Percentiles rank a stretch among this genome's conserved stretches.
phyloP scores from a whole-genome alignment of 64 coral and sea anemone genomes.

The Astreopora myriophthalma region DNA sequence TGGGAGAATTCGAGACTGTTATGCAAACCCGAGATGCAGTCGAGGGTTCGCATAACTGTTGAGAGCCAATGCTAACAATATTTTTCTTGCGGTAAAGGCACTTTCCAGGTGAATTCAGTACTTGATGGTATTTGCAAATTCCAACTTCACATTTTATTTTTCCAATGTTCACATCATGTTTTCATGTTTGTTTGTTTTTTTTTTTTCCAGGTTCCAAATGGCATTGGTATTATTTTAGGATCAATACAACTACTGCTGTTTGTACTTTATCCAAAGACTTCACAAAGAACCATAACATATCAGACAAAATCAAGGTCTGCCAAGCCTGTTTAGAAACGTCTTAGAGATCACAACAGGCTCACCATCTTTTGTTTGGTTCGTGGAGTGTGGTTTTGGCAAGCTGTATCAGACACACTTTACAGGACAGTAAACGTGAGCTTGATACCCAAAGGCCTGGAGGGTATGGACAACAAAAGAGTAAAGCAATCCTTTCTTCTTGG shows the following conservation, averaged over 20 bases:
- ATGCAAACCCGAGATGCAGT: no score
- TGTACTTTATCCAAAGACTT: slow-evolving; percentile 73
- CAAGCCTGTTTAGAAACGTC: background rate
- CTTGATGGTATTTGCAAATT: background rate
- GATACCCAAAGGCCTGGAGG: no score
- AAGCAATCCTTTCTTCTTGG: no score
- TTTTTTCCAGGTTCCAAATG: slow-evolving; percentile 84
- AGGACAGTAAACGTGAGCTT: no score
- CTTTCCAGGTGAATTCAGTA: background rate
- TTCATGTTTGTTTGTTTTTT: background rate
- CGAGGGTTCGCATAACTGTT: no score
- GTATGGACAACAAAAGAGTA: no score
- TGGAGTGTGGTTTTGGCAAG: no score
- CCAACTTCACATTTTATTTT: background rate
- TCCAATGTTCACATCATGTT: background rate
- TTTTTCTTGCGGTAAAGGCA: no score
- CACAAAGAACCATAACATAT: slow-evolving; percentile 80
- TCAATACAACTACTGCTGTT: slow-evolving; percentile 73
- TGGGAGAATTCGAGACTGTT: no score
- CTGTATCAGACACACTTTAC: no score
- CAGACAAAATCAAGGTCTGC: slow-evolving; percentile 52
- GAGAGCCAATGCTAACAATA: no score
- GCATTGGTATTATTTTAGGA: slow-evolving; percentile 74
- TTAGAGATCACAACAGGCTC: background rate
- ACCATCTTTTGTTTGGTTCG: background rate